A percentile compares a stretch with the other conserved stretches of the same genome.
These are phyloP conservation scores for Bufo bufo DNA, from an alignment of 2,113 vertebrate species.

Conservation along the genomic window DNA sequence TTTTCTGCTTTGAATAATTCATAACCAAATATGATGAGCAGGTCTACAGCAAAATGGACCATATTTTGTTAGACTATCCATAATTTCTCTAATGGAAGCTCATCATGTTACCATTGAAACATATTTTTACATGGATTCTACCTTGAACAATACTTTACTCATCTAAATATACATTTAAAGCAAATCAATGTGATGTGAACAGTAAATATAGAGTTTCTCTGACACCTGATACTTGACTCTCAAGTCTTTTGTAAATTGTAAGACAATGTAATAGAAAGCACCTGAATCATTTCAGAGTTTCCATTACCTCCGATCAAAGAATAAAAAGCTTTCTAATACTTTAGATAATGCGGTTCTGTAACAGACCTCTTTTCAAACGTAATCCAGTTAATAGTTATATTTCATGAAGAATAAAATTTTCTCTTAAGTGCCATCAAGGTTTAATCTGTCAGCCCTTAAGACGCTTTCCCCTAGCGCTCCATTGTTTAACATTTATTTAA, in stretches of 20 bases:
- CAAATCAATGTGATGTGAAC: constrained; percentile 48
- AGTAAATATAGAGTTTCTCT: constrained; percentile 47
- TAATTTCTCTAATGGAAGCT: constrained; percentile 44
- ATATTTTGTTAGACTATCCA: constrained; percentile 17
- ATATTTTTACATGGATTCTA: constrained; percentile 29
- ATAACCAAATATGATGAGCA: background rate
- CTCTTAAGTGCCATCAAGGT: constrained; percentile 48
- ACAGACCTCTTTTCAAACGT: constrained; percentile 55
- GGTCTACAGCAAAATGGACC: background rate
- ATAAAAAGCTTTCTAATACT: constrained; percentile 55
- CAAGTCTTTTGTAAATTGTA: constrained; percentile 46
- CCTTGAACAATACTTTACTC: constrained; percentile 35
- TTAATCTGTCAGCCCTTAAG: constrained; percentile 52
- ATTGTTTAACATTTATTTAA: constrained; percentile 49
- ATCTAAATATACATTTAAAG: constrained; percentile 51
- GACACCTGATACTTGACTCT: constrained; percentile 51
- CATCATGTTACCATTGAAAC: constrained; percentile 48
- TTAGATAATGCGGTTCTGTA: constrained; percentile 49
- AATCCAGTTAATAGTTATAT: constrained; percentile 55
- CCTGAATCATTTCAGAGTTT: constrained; percentile 49
- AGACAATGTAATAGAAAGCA: constrained; percentile 51
- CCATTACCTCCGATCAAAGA: constrained; percentile 56
- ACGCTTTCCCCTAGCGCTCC: background rate
- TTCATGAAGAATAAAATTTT: constrained; percentile 47
- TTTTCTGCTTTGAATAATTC: background rate